Evolutionary conservation across 1,140 invertebrate species (phyloP).

Genomic region (Orussus abietinus): DNA sequence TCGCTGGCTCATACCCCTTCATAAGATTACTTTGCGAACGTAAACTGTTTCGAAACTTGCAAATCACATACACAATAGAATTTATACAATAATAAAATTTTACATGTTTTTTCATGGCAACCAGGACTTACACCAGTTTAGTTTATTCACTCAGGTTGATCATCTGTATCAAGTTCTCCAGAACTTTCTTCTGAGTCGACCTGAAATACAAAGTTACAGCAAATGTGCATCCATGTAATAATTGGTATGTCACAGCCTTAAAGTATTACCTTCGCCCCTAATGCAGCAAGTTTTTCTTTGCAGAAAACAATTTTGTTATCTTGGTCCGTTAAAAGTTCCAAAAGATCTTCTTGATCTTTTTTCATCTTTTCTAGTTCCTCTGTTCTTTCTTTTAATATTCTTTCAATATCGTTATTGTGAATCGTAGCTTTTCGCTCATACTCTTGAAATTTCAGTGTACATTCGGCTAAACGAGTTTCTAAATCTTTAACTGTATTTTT

Average conservation of each 20-base stretch:
- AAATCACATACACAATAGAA: constrained; percentile 9
- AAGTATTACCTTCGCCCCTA: constrained; percentile 64
- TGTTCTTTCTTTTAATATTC: constrained; percentile 44
- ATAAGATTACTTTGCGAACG: too few relatives aligned
- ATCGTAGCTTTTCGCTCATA: constrained; percentile 24
- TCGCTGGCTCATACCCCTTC: too few relatives aligned
- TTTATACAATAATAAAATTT: constrained; percentile 6
- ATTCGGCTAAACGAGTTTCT: constrained; percentile 35
- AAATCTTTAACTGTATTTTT: constrained; percentile 35
- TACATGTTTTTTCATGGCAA: constrained; percentile 1
- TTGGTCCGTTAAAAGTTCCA: constrained; percentile 82
- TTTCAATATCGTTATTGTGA: constrained; percentile 37
- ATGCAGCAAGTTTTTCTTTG: constrained; percentile 63
- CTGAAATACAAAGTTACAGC: constrained; percentile 23
- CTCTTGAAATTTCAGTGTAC: constrained; percentile 28
- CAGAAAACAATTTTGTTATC: constrained; percentile 71
- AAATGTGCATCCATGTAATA: constrained; percentile 3
- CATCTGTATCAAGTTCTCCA: constrained; percentile 41
- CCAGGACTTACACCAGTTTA: constrained; percentile 16
- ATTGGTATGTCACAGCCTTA: constrained; percentile 3
- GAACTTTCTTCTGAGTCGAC: constrained; percentile 47
- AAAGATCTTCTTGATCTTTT: constrained; percentile 88
- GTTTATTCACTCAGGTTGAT: constrained; percentile 39
- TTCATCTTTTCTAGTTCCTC: constrained; percentile 67
- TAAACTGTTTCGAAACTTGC: too few relatives aligned